Percentiles rank a stretch among this genome's conserved stretches.
These are phyloP conservation scores for Lipotes vexillifer DNA, from an alignment of 2,113 vertebrate genomes.

Conservation along the genomic window DNA sequence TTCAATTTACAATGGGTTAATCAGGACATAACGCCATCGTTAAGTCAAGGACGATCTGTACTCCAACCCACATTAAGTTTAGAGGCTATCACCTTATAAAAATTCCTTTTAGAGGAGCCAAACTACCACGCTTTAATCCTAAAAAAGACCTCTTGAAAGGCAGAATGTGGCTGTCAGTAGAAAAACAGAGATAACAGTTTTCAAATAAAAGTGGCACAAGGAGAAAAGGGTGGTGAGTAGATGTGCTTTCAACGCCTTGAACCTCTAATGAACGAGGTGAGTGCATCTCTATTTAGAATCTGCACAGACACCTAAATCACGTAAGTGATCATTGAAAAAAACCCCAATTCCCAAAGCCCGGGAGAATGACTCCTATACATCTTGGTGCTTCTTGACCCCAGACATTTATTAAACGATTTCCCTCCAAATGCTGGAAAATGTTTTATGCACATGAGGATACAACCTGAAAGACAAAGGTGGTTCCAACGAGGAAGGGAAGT, in stretches of 20 bases:
- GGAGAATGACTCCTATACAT: neutral
- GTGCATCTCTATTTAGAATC: neutral
- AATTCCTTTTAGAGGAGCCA: neutral
- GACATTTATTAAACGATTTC: neutral
- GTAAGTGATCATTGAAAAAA: neutral
- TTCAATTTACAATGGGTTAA: neutral
- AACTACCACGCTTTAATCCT: neutral
- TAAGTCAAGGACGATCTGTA: neutral
- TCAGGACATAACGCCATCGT: neutral
- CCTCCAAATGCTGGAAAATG: neutral
- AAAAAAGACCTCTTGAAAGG: neutral
- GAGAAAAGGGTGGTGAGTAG: neutral
- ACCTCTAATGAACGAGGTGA: no score
- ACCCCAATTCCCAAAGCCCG: neutral
- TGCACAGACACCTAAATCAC: neutral
- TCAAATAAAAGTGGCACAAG: neutral
- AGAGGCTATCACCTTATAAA: neutral
- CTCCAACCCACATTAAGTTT: fast-evolving
- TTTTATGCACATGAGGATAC: no score
- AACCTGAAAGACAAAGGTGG: neutral
- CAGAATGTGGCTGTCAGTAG: neutral
- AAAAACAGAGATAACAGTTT: neutral
- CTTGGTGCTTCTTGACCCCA: neutral
- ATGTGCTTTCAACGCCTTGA: neutral
- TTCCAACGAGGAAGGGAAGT: fast-evolving